Evolutionary conservation across 2,888 invertebrate species (phyloP).

Genomic region (Eupelmus urozonus): DNA sequence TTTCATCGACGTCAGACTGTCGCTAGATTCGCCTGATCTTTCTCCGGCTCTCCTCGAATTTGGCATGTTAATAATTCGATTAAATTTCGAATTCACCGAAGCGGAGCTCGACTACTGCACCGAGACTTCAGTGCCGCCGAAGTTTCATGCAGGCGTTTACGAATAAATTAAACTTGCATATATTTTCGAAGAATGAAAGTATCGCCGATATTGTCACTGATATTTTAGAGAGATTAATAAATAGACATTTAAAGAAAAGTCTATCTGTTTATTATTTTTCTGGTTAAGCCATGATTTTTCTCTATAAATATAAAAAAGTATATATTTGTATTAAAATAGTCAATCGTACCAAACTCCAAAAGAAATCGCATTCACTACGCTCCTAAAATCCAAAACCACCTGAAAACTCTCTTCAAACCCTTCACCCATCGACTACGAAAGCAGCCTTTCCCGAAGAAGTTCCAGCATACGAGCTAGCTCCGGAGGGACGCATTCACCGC

Average conservation of each 20-base stretch:
- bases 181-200: neutral
- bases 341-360: too few species aligned
- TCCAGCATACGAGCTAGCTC: slow-evolving; percentile 52
- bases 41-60: neutral
- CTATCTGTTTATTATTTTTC: too few species aligned
- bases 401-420: too few species aligned
- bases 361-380: too few species aligned
- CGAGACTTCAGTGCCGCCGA: neutral
- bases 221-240: too few species aligned
- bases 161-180: neutral
- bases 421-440: neutral
- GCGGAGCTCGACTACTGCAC: neutral
- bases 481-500: slow-evolving; percentile 72
- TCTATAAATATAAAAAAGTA: too few species aligned
- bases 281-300: too few species aligned
- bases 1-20: neutral
- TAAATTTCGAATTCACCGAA: neutral
- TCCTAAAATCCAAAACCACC: too few species aligned
- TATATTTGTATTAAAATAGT: too few species aligned
- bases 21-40: neutral
- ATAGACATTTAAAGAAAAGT: too few species aligned
- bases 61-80: neutral
- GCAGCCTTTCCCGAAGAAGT: too few species aligned
- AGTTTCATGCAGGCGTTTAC: neutral
- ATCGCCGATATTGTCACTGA: too few species aligned